These are phyloP conservation scores for Dendrophyllia cribrosa DNA, from an alignment of 64 coral and sea anemone genomes.

Conservation along the genomic window DNA sequence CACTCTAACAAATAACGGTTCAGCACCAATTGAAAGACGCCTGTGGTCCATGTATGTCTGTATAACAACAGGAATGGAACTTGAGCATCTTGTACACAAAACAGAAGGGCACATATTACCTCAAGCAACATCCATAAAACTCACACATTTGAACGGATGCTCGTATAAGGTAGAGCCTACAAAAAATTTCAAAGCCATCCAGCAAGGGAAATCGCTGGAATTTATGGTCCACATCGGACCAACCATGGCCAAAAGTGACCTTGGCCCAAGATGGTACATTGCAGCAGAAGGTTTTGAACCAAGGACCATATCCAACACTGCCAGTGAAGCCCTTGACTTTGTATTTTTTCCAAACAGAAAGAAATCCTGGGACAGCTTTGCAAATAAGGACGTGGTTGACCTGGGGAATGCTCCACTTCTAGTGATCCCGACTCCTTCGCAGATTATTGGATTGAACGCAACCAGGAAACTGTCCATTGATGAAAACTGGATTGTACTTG, in stretches of 20 bases:
- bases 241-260: constrained; percentile 6
- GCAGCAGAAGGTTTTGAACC: constrained; percentile 50
- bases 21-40: constrained; percentile 7
- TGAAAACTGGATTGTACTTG: background rate
- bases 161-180: constrained; percentile 67
- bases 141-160: constrained; percentile 74
- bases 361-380: constrained; percentile 32
- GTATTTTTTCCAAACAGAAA: constrained; percentile 25
- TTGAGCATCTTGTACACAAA: constrained; percentile 20
- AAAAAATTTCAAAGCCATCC: constrained; percentile 35
- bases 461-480: constrained; percentile 4
- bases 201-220: constrained; percentile 26
- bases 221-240: constrained; percentile 35
- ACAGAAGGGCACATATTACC: constrained; percentile 47
- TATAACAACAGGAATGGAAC: constrained; percentile 56
- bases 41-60: constrained; percentile 55
- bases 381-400: background rate
- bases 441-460: background rate
- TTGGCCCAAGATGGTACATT: constrained; percentile 64
- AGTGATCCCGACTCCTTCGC: background rate
- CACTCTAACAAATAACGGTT: constrained; percentile 40
- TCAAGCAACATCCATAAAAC: constrained; percentile 15
- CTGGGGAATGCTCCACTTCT: constrained; percentile 16
- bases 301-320: constrained; percentile 59
- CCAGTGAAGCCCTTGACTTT: constrained; percentile 50